Evolutionary conservation across 2,797 vertebrate species (phyloP), one percentile per base, ranked within the genome.

Genomic region (Champsocephalus esox): DNA sequence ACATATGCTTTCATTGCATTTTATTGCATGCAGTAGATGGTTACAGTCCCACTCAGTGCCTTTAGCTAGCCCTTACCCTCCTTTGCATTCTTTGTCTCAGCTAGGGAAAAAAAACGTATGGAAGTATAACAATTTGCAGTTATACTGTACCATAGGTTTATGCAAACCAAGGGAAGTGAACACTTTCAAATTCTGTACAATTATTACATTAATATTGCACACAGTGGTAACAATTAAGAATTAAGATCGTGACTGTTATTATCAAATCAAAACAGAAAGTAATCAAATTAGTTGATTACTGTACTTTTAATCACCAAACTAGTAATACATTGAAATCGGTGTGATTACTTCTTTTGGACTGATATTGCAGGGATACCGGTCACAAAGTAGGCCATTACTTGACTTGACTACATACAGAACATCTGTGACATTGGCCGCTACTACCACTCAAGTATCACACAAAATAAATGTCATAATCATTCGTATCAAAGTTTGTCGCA

Each of bases 291-390:
- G 21, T 72, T 84, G 76, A 90, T 89, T 89, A 87, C 67, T 79
- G 45, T 24, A 16, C 43, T 73, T 83, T 80, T 80, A 66, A 81
- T 76, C 66, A 63, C 55, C 70, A 87, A 70, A 77, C 58, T 45
- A 24, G 12, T 50, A 38, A 70, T 59, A 34, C 14, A 86, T 68
- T 89, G 80, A 89, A 89, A 92, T 84, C 4, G 84, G 38, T n/a
- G 77, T 84, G 80, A 88, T 61, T 77, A 78, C 84, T 88, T 90
- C 62, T 44, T 73, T 83, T 85, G 77, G 88, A 92, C 87, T 82
- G 87, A 88, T 75, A 28, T 70, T 80, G n/a, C 12, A 50, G 73
- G 12, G 44, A 65, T 69, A 24, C 49, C 49, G 61, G 41, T 48
- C 16, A 59, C 56, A 77, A 48, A 76, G 49, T 45, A 56, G 9